Percentiles rank a stretch among this genome's conserved stretches.
Evolutionary conservation across 2,113 vertebrate species (phyloP).

Genomic region (Nycticorax nycticorax): DNA sequence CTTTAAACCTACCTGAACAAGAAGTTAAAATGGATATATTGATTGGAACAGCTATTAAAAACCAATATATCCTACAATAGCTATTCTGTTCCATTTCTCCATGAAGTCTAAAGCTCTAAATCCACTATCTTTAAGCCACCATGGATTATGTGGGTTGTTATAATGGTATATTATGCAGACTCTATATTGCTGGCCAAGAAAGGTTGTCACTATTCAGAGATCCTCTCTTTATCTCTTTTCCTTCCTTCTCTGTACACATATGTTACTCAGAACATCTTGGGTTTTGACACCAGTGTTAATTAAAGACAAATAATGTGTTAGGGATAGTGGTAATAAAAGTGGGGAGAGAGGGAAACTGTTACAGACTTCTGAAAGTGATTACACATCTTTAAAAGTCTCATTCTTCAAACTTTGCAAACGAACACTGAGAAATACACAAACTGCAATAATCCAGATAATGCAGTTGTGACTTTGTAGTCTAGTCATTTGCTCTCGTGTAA

Average conservation of each 20-base stretch:
- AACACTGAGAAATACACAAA: neutral
- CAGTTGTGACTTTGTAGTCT: neutral
- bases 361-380: neutral
- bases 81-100: neutral
- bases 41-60: neutral
- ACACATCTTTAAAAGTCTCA: neutral
- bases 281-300: neutral
- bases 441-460: neutral
- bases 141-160: neutral
- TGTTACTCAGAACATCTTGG: neutral
- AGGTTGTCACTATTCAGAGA: neutral
- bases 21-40: neutral
- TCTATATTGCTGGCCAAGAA: neutral
- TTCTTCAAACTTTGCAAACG: neutral
- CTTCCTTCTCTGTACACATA: neutral
- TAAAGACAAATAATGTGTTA: neutral
- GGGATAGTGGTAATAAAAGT: neutral
- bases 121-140: neutral
- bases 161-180: neutral
- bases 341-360: accelerated
- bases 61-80: neutral
- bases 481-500: neutral
- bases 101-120: neutral
- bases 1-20: neutral
- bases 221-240: neutral